phyloP scores from a whole-genome alignment of 2,797 vertebrate species.

The Uromys caudimaculatus region DNA sequence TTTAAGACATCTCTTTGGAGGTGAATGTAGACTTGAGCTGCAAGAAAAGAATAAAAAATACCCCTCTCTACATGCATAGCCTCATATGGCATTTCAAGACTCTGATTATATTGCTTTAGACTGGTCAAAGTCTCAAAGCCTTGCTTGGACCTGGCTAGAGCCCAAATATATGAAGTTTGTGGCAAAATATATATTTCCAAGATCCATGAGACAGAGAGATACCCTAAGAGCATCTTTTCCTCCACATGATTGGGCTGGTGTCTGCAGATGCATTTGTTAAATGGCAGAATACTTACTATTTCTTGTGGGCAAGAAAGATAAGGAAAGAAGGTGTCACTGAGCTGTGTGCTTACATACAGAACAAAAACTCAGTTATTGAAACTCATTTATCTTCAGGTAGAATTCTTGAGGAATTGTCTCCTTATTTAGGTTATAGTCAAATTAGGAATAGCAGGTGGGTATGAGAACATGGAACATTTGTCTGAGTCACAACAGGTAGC shows the following conservation, averaged over 20 bases:
- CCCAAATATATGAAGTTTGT: not conserved
- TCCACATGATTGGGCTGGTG: not conserved
- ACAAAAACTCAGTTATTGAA: constrained; percentile 18
- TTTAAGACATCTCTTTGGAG: not conserved
- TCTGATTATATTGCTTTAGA: not conserved
- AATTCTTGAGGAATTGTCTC: not conserved
- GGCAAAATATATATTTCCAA: not conserved
- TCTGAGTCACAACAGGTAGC: not conserved
- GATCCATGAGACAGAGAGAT: constrained; percentile 10
- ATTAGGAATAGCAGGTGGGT: not conserved
- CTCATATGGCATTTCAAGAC: not conserved
- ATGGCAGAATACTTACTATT: not conserved
- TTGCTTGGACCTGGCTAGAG: not conserved
- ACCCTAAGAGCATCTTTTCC: not conserved
- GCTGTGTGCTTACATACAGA: not conserved
- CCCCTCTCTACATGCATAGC: not conserved
- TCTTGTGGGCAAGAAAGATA: not conserved
- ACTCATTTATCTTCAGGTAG: constrained; percentile 6
- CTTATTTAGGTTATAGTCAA: not conserved
- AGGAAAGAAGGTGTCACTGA: not conserved
- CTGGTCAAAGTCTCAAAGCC: not conserved
- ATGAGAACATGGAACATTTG: not conserved
- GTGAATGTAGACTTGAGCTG: not conserved
- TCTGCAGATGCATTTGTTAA: constrained; percentile 2
- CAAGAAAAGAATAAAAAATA: not conserved